These are phyloP conservation scores for Anarhynchus alexandrinus DNA, from an alignment of 2,113 vertebrate genomes.

Conservation along the genomic window DNA sequence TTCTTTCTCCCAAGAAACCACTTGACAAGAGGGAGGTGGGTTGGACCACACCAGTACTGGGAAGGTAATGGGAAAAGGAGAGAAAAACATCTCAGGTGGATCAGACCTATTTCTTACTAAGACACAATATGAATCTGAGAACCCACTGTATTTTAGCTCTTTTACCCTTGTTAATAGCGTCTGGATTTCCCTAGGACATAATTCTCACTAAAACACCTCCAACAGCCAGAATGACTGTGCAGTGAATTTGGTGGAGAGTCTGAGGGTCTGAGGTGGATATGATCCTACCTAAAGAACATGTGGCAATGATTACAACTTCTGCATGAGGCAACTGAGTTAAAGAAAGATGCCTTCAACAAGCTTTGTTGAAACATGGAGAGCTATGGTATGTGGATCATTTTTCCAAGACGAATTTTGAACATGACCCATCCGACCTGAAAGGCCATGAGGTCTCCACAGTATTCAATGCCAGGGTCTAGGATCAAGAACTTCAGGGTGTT, in stretches of 20 bases:
- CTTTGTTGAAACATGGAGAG: not conserved
- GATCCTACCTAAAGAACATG: not conserved
- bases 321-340: not conserved
- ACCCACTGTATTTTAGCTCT: not conserved
- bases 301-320: not conserved
- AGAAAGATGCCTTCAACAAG: not conserved
- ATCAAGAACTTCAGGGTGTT: not conserved
- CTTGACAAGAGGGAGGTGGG: not conserved
- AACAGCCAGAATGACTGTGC: not conserved
- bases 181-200: not conserved
- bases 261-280: not conserved
- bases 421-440: not conserved
- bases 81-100: not conserved
- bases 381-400: not conserved
- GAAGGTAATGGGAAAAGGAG: not conserved
- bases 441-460: not conserved
- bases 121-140: not conserved
- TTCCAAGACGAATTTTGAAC: not conserved
- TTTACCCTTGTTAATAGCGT: not conserved
- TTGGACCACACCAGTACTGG: not conserved
- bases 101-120: not conserved
- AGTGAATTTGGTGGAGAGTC: not conserved
- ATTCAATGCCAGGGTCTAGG: rapidly evolving
- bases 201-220: not conserved
- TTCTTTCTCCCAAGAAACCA: not conserved